Conservation (phyloP, 2,113 vertebrate genomes). For the Lasiurus borealis region DNA sequence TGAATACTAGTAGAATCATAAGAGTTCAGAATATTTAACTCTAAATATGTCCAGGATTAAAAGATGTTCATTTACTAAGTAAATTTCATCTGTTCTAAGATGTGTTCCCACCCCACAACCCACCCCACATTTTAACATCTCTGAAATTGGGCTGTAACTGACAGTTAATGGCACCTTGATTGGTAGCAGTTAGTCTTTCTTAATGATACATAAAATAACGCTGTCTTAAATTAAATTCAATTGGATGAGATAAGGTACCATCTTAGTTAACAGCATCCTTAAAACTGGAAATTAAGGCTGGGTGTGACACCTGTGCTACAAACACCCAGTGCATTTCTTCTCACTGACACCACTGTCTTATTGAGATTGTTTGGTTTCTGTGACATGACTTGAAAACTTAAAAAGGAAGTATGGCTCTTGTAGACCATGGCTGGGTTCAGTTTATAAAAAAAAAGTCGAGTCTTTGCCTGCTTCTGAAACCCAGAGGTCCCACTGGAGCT, state of each 20-base stretch:
- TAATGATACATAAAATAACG: background rate
- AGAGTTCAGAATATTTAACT: background rate
- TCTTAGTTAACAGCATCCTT: background rate
- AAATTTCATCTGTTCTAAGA: background rate
- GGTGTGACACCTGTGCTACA: background rate
- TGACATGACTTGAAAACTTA: background rate
- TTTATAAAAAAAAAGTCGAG: background rate
- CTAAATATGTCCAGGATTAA: background rate
- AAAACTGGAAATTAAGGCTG: background rate
- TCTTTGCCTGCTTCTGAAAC: background rate
- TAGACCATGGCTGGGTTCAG: background rate
- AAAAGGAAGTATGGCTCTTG: background rate
- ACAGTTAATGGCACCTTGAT: background rate
- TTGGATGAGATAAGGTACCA: background rate
- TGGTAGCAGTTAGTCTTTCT: background rate
- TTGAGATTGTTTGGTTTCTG: background rate
- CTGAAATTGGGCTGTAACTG: background rate
- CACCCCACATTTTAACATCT: background rate
- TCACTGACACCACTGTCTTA: background rate
- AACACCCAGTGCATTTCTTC: background rate
- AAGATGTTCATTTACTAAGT: background rate
- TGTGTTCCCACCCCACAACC: background rate
- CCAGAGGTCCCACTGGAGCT: background rate
- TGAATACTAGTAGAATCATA: background rate
- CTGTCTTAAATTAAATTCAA: background rate